Base-by-base conservation (phyloP, 2,113 vertebrate species). In the Catharus minimus region DNA sequence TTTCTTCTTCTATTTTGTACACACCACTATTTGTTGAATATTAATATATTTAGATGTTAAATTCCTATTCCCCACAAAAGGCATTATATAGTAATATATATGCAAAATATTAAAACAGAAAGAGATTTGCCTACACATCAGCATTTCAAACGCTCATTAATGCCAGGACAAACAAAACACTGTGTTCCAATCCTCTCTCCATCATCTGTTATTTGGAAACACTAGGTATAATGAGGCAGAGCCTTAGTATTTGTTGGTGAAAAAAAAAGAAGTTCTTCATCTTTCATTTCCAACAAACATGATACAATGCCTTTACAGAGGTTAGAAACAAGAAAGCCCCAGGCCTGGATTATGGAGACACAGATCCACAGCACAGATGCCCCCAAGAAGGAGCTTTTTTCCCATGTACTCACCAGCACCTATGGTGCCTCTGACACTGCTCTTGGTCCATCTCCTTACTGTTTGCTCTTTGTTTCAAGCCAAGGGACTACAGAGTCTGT, bases 91-190 rank as follows among this genome's bases (percentile, higher is more conserved):
- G 90, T 68, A 95, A 96, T 95, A 95, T 95, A 91, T 95, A 96
- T 96, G 95, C 94, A 96, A 96, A 96, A 94, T 86, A 92, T 86
- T 76, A 75, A 93, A 94, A 47, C 86, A 94, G 73, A 95, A 96
- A 95, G 94, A 96, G 90, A 86, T 95, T 93, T 86, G 74, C 92
- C 80, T 58, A 65, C 90, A 95, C 73, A 92, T 95, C 95, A 93
- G 90, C 90, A 95, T 96, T 92, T 90, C 92, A 88, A 94, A 75
- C 0, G 3, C 88, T 95, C 90, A 90, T 96, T 95, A 95, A 62
- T 0, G 4, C 80, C 73, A 84, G 88, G 92, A 88, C 92, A 92
- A 95, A 94, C 90, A 95, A 88, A 95, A 94, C 90, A 78, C 65
- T 1, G 0, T 88, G 92, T 95, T 84, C 94, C 69, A 83, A 56